These are phyloP conservation scores for Dicrurus megarhynchus DNA, from an alignment of 2,113 vertebrate species.

Conservation along the genomic window DNA sequence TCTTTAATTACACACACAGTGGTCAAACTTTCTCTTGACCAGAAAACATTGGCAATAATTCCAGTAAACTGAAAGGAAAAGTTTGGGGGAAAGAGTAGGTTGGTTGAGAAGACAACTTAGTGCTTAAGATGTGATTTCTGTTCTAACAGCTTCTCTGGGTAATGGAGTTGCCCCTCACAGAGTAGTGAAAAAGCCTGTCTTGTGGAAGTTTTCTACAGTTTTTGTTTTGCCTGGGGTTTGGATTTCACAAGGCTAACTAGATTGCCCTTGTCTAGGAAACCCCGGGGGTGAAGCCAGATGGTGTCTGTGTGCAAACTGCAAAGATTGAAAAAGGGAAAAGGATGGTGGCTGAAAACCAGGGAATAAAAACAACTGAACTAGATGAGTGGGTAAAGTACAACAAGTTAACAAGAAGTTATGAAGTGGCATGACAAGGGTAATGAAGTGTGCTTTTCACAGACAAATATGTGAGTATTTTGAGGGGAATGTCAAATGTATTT, in stretches of 20 bases:
- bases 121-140: neutral
- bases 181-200: neutral
- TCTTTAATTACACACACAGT: neutral
- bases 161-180: neutral
- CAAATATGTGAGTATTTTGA: neutral
- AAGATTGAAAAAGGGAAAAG: neutral
- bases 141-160: neutral
- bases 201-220: neutral
- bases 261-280: conserved; percentile 21
- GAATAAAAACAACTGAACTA: neutral
- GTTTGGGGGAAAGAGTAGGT: neutral
- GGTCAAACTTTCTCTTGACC: conserved; percentile 33
- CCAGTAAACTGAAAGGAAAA: neutral
- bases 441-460: neutral
- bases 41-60: neutral
- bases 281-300: neutral
- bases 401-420: neutral
- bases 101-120: neutral
- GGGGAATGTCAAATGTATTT: neutral
- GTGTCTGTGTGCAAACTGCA: neutral
- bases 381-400: neutral
- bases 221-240: conserved; percentile 14
- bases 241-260: conserved; percentile 48
- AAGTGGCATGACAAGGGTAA: neutral
- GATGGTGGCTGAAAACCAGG: neutral